These are phyloP conservation scores for Mesocentrotus franciscanus DNA, from an alignment of 53 echinoderm and acorn worm species.

Conservation along the genomic window DNA sequence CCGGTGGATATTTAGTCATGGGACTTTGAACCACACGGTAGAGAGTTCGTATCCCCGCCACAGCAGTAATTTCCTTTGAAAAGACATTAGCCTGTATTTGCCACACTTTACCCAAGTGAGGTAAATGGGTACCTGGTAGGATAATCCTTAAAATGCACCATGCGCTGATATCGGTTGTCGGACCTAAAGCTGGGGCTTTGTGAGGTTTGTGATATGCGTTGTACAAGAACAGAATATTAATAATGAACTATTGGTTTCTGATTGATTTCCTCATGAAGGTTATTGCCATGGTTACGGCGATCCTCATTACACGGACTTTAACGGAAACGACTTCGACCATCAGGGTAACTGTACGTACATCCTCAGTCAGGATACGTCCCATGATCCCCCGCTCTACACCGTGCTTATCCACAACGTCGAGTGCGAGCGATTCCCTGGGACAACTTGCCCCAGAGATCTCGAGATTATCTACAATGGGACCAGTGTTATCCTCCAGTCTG, in stretches of 20 bases:
- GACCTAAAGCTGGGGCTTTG: no score
- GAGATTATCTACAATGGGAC: constrained; percentile 69
- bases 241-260: not conserved
- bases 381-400: constrained; percentile 68
- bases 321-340: constrained; percentile 81
- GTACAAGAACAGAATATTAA: no score
- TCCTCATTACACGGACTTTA: constrained; percentile 89
- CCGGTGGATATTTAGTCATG: no score
- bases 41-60: no score
- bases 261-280: constrained; percentile 64
- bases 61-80: no score
- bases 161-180: no score
- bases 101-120: no score
- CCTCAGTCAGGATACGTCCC: constrained; percentile 69
- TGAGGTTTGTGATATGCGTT: no score
- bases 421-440: constrained; percentile 80
- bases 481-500: constrained; percentile 65
- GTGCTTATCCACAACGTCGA: constrained; percentile 81
- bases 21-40: no score
- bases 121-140: no score
- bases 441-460: constrained; percentile 80
- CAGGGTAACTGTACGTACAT: constrained; percentile 90
- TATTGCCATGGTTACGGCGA: constrained; percentile 90
- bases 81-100: no score
- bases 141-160: no score